Evolutionary conservation across 2,797 vertebrate species (phyloP), one percentile per base, ranked within the genome.

Genomic region (Leptatherina wallacei): DNA sequence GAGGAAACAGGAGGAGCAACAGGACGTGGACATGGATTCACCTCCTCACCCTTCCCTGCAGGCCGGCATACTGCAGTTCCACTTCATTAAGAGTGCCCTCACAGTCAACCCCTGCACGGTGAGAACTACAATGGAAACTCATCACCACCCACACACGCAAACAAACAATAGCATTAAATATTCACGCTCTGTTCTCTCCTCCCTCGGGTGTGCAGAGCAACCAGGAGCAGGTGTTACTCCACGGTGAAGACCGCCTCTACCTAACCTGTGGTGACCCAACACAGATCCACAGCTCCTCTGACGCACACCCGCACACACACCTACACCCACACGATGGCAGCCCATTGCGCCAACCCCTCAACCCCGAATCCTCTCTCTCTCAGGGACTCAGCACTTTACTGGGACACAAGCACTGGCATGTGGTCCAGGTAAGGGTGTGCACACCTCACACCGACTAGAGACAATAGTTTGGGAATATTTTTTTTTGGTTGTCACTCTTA

Each of bases 341-440:
- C 87, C 94, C 92, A 0, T 93, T 93, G 85, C 92, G 93, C 79
- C 94, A 92, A 18, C 93, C 91, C 30, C 87, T 93, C 92, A 68
- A 92, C 90, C 75, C 93, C 62, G 90, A 94, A 66, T 91, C 93
- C 87, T 89, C 95, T 73, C 94, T 96, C 93, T 96, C 97, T 96
- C 97, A 96, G 95, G 97, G 97, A 91, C 96, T 99, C 95, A 98
- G 97, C 96, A 97, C 97, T 97, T 98, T 99, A 97, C 94, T 99
- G 84, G 98, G 98, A 87, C 97, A 99, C 93, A 96, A 97, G 83
- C 98, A 99, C 91, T 99, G 98, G 98, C 98, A 99, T 29, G 96
- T 99, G 83, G 96, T 99, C 83, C 98, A 99, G 96, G 97, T 99
- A 90, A 72, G 87, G 51, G 59, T 3, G 20, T 2, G 1, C 27